These are phyloP conservation scores for Drosophila biarmipes DNA, from an alignment of 1,140 invertebrate genomes.

Conservation along the genomic window DNA sequence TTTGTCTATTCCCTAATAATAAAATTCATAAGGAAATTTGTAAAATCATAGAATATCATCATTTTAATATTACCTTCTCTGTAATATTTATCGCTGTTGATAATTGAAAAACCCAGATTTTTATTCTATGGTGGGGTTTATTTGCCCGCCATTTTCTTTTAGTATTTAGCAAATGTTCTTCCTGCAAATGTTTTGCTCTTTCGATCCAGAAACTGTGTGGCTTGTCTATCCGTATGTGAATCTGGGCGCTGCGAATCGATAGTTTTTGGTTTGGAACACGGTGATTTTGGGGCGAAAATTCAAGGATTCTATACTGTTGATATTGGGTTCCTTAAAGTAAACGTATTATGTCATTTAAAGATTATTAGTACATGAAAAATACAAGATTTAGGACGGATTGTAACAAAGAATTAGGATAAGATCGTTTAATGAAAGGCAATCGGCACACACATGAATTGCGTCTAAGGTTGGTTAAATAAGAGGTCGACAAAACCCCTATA, in stretches of 20 bases:
- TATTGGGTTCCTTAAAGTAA: slow-evolving; percentile 87
- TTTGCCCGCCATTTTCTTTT: slow-evolving; percentile 40
- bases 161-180: slow-evolving; percentile 21
- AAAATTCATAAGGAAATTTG: slow-evolving; percentile 9
- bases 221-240: slow-evolving; percentile 77
- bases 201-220: slow-evolving; percentile 30
- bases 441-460: too few species aligned
- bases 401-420: background rate
- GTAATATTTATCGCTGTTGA: slow-evolving; percentile 61
- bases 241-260: slow-evolving; percentile 69
- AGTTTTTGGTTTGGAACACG: slow-evolving; percentile 85
- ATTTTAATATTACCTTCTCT: slow-evolving; percentile 47
- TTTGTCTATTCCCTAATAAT: slow-evolving; percentile 86
- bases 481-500: too few species aligned
- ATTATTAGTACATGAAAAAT: background rate
- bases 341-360: background rate
- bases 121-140: slow-evolving; percentile 35
- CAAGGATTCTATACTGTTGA: slow-evolving; percentile 92
- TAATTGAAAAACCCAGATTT: slow-evolving; percentile 80
- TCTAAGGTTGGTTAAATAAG: too few species aligned
- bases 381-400: background rate
- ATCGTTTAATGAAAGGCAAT: too few species aligned
- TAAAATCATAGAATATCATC: background rate
- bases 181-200: slow-evolving; percentile 10
- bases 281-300: slow-evolving; percentile 90